Conservation (phyloP, 2,797 vertebrate genomes). For the Enteromius afrohamiltoni region DNA sequence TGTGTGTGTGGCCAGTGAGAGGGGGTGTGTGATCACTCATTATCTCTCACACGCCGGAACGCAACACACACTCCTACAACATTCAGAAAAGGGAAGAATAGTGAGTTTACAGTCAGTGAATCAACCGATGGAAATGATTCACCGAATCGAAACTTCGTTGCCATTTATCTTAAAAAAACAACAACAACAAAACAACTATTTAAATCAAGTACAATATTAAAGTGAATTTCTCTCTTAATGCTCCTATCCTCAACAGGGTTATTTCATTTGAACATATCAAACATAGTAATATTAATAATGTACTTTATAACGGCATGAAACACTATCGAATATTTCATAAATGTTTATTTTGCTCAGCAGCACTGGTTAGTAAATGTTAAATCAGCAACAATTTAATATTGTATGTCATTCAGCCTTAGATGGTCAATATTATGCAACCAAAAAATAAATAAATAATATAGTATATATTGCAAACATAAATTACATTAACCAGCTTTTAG, state of each 20-base stretch:
- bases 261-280: not conserved
- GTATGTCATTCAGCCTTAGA: not conserved
- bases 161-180: not conserved
- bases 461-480: not conserved
- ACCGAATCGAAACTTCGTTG: not conserved
- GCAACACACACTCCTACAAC: not conserved
- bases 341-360: not conserved
- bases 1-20: conserved; percentile 74
- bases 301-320: not conserved
- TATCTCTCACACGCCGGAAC: not conserved
- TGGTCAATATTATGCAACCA: not conserved
- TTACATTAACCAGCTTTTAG: not conserved
- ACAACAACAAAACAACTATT: not conserved
- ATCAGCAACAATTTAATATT: not conserved
- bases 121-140: not conserved
- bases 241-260: not conserved
- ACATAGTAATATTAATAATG: not conserved
- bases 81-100: not conserved
- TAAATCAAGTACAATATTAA: not conserved
- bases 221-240: not conserved
- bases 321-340: not conserved
- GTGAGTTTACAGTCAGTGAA: not conserved
- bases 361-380: not conserved
- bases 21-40: conserved; percentile 35
- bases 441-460: not conserved